These are phyloP conservation scores for Bambusicola thoracicus DNA, from an alignment of 2,113 vertebrate species.

Conservation along the genomic window DNA sequence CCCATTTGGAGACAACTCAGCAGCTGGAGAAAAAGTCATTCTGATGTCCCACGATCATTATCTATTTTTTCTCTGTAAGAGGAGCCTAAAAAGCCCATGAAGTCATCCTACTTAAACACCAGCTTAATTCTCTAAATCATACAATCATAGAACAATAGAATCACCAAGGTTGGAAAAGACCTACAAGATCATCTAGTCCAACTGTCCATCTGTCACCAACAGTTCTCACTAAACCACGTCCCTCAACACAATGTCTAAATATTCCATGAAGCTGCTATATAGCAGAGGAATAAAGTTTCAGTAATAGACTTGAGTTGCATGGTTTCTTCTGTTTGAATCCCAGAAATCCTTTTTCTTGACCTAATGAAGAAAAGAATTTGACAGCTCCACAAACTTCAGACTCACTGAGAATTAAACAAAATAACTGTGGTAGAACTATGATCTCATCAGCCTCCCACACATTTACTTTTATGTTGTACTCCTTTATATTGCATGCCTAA, in stretches of 20 bases:
- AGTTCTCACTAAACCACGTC: too few relatives aligned
- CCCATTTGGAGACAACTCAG: not conserved
- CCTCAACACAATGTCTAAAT: too few relatives aligned
- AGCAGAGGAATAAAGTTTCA: not conserved
- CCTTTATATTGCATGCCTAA: conserved; percentile 58
- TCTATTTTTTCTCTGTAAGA: not conserved
- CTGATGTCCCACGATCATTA: not conserved
- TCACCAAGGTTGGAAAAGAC: too few relatives aligned
- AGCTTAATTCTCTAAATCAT: not conserved
- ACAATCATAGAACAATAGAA: too few relatives aligned
- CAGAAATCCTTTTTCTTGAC: not conserved
- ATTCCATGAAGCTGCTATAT: too few relatives aligned
- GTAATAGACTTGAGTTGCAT: fast-evolving
- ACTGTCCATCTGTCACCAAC: too few relatives aligned
- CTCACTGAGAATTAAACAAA: conserved; percentile 20
- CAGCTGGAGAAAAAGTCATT: not conserved
- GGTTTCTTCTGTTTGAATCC: not conserved
- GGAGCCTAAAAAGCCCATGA: not conserved
- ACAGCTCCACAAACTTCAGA: conserved; percentile 38
- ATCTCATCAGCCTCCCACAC: conserved; percentile 55
- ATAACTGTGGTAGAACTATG: not conserved
- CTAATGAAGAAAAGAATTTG: not conserved
- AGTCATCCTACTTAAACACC: not conserved
- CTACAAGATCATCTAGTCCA: too few relatives aligned
- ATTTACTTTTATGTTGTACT: conserved; percentile 55